Evolutionary conservation across 2,888 invertebrate species (phyloP).

Genomic region (Caenorhabditis angaria): DNA sequence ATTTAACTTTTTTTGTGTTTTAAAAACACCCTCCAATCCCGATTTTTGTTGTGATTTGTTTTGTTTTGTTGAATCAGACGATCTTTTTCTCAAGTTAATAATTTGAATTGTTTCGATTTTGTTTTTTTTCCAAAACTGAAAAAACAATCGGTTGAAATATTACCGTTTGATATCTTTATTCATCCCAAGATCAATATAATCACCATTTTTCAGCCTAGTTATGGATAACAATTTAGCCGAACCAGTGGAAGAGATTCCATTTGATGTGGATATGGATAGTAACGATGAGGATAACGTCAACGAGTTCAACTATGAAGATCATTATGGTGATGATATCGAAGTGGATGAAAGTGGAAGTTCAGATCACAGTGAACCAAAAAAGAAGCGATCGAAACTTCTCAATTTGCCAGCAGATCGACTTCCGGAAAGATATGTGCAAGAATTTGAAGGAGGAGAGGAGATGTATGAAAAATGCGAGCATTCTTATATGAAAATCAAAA

Average conservation of each 20-base stretch:
- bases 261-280: background rate
- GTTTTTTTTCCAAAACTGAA: too few relatives aligned
- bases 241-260: background rate
- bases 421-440: background rate
- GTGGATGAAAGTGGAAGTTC: background rate
- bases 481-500: background rate
- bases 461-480: background rate
- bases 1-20: background rate
- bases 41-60: background rate
- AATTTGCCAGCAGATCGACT: background rate
- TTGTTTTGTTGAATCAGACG: background rate
- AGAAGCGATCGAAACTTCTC: background rate
- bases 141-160: too few relatives aligned
- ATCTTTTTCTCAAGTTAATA: too few relatives aligned
- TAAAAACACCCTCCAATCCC: background rate
- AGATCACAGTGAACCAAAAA: background rate
- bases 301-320: conserved; percentile 1
- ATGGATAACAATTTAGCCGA: too few relatives aligned
- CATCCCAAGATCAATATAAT: too few relatives aligned
- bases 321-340: background rate
- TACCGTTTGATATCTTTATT: too few relatives aligned
- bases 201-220: too few relatives aligned
- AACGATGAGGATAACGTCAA: background rate
- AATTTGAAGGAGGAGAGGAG: background rate
- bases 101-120: too few relatives aligned